Conservation (phyloP, 2,797 vertebrate genomes). For the Acanthis flammea region DNA sequence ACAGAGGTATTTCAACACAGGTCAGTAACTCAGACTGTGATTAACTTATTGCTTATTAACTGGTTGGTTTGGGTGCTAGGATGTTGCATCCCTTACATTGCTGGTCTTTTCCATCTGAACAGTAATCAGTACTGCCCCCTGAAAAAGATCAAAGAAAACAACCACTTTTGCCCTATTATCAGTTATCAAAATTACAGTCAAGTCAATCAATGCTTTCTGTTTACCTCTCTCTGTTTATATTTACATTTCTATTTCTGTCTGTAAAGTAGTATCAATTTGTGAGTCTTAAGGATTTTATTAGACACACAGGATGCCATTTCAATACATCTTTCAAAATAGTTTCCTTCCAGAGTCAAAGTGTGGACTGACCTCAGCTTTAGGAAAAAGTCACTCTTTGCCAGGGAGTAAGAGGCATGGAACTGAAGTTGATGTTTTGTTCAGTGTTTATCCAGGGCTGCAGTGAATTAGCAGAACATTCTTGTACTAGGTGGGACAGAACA, state of each 20-base stretch:
- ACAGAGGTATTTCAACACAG: neutral
- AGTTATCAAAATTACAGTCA: neutral
- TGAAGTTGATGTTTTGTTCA: neutral
- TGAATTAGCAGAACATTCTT: neutral
- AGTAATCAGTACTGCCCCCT: neutral
- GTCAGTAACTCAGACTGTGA: neutral
- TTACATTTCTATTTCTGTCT: neutral
- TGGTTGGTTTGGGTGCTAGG: neutral
- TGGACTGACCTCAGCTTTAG: neutral
- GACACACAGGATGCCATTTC: neutral
- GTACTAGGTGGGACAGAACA: neutral
- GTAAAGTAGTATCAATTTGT: neutral
- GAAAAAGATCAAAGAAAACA: neutral
- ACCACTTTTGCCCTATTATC: neutral
- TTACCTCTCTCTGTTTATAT: neutral
- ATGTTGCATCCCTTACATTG: neutral
- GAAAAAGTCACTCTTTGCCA: conserved; percentile 36
- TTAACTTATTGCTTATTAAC: neutral
- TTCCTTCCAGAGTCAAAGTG: neutral
- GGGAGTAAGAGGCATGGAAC: neutral
- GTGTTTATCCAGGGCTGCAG: neutral
- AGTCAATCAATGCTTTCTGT: neutral
- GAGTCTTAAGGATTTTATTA: neutral
- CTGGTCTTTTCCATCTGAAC: neutral
- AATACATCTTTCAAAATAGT: neutral